Evolutionary conservation across 2,113 vertebrate genomes (phyloP).

Genomic region (Chaenocephalus aceratus): DNA sequence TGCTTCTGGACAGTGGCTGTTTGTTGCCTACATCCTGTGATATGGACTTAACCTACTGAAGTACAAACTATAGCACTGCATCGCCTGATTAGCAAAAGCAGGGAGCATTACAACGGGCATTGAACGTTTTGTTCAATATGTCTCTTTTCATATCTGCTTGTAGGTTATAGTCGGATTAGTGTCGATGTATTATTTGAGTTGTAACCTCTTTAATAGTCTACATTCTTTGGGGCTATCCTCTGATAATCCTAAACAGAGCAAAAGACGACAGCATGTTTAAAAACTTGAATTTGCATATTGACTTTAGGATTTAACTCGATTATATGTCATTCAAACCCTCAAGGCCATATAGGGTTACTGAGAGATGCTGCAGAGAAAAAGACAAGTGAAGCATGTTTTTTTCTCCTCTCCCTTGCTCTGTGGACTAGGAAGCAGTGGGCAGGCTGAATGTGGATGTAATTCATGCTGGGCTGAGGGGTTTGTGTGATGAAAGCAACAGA

Average conservation of each 20-base stretch:
- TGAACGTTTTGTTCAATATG: slow-evolving; percentile 27
- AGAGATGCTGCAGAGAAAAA: slow-evolving; percentile 78
- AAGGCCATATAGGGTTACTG: slow-evolving; percentile 76
- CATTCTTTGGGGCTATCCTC: slow-evolving; percentile 68
- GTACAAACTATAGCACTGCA: slow-evolving; percentile 16
- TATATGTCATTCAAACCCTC: slow-evolving; percentile 81
- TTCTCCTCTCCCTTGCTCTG: slow-evolving; percentile 73
- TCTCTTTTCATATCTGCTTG: slow-evolving; percentile 35
- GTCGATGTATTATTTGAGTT: slow-evolving; percentile 60
- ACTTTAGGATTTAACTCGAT: slow-evolving; percentile 82
- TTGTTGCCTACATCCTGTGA: slow-evolving; percentile 68
- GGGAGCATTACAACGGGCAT: slow-evolving; percentile 16
- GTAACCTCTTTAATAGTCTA: slow-evolving; percentile 63
- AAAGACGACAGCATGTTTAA: slow-evolving; percentile 71
- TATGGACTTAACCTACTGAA: slow-evolving; percentile 60
- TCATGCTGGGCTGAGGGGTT: slow-evolving; percentile 98
- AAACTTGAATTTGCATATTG: slow-evolving; percentile 79
- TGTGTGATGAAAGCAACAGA: slow-evolving; percentile 99
- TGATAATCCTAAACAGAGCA: slow-evolving; percentile 76
- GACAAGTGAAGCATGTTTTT: slow-evolving; percentile 90
- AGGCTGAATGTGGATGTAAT: slow-evolving; percentile 98
- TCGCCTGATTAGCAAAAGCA: slow-evolving; percentile 31
- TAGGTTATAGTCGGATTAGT: slow-evolving; percentile 56
- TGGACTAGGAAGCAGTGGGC: slow-evolving; percentile 90
- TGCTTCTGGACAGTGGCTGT: slow-evolving; percentile 59